Base-by-base conservation (phyloP, 2,113 vertebrate genomes). In the Datnioides undecimradiatus region DNA sequence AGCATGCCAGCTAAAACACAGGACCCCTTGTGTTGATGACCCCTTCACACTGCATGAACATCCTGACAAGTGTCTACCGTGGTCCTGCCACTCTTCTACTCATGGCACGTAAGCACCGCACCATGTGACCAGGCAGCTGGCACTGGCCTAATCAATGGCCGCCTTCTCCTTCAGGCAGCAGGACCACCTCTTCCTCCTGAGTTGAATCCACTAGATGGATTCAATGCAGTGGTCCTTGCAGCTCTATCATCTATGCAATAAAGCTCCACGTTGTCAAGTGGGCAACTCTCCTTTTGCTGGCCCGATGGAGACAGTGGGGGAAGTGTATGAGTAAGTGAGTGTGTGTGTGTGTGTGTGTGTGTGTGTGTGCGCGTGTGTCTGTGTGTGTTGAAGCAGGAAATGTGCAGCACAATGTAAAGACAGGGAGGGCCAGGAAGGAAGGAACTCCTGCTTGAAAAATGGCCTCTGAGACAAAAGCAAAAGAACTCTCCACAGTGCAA, bases 361-460 rank as follows among this genome's bases (percentile, higher is more conserved):
- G 80, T 67, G 73, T 65, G 73, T 66, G 79, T 64, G 72, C 57
- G 68, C 51, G 48, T 52, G 54, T 58, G 46, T 67, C 57, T 65
- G 73, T 52, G 72, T 57, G 36, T 43, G 34, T 49, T 82, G 74
- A 63, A 83, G 91, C 91, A 95, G 93, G 94, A 95, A 95, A 88
- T 73, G 43, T 77, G 76, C 52, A 93, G 90, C 87, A 95, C 95
- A 95, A 95, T 95, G 94, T 95, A 92, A 94, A 93, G 92, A 86
- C 77, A 79, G 92, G 93, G 92, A 95, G 92, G 92, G 91, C 79
- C 94, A 94, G 93, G 93, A 94, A 95, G 93, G 93, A 95, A 94
- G 94, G 94, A 95, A 94, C 94, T 94, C 93, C 93, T 93, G 93
- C 90, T 92, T 89, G 66, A 88, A 86, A 91, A 93, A 88, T 83